Conservation (phyloP, 2,888 invertebrate species). For the Eupsilia transversa region DNA sequence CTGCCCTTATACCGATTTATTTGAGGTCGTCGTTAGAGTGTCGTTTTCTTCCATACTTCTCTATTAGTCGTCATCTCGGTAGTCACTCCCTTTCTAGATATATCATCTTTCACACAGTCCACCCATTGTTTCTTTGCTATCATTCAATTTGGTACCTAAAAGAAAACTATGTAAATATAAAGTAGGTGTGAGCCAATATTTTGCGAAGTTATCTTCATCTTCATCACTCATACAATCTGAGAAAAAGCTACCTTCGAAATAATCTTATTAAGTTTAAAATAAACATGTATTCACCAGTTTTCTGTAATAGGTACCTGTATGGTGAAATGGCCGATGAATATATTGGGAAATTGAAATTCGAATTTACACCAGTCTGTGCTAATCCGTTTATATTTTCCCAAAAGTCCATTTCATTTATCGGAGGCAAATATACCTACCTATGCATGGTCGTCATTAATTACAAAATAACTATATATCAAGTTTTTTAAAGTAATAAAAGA, state of each 20-base stretch:
- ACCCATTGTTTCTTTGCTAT: too few species aligned
- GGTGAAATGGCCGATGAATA: slow-evolving; percentile 45
- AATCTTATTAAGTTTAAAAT: slow-evolving; percentile 24
- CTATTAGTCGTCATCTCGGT: too few species aligned
- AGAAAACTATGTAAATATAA: slow-evolving; percentile 1
- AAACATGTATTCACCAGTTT: slow-evolving; percentile 45
- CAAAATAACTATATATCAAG: neutral
- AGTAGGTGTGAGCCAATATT: neutral
- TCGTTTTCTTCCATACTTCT: too few species aligned
- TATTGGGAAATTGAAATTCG: slow-evolving; percentile 55
- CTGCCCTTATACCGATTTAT: too few species aligned
- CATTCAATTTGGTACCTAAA: neutral
- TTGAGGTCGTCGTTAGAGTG: too few species aligned
- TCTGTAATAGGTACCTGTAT: slow-evolving; percentile 52
- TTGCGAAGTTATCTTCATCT: slow-evolving; percentile 7
- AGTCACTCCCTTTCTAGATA: too few species aligned
- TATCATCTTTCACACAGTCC: too few species aligned
- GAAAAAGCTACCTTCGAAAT: slow-evolving; percentile 35
- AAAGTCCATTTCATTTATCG: slow-evolving; percentile 20
- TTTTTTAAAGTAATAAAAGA: neutral
- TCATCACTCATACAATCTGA: slow-evolving; percentile 34
- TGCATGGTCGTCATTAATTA: neutral
- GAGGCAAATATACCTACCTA: neutral
- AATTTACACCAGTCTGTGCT: slow-evolving; percentile 59
- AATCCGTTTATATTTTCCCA: slow-evolving; percentile 47